These are phyloP conservation scores for Cossypha heuglini DNA, from an alignment of 2,797 vertebrate genomes.

Conservation along the genomic window DNA sequence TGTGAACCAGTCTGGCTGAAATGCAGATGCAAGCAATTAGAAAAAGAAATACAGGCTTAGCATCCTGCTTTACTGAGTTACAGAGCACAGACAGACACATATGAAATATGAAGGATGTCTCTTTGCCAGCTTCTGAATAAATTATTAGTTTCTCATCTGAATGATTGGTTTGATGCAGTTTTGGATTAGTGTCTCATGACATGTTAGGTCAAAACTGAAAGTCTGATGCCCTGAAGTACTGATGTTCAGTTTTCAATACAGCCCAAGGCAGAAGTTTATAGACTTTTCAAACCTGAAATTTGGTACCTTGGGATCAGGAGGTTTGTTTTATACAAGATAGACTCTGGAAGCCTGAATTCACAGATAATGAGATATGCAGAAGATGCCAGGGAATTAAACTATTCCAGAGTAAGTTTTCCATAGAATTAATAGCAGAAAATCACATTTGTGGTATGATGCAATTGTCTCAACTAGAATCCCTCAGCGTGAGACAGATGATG, in stretches of 20 bases:
- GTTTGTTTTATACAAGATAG: neutral
- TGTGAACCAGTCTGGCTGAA: neutral
- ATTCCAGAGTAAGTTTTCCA: neutral
- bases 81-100: neutral
- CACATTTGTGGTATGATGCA: neutral
- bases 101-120: slow-evolving; percentile 15
- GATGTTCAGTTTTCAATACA: neutral
- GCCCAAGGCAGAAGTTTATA: neutral
- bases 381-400: neutral
- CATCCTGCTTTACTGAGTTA: neutral
- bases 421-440: neutral
- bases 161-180: neutral
- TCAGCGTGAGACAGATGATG: neutral
- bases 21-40: neutral
- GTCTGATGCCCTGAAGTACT: neutral
- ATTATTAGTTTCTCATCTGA: neutral
- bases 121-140: neutral
- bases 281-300: neutral
- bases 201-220: neutral
- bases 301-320: neutral
- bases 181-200: neutral
- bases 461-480: neutral
- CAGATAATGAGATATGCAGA: neutral
- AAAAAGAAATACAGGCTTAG: neutral
- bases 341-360: neutral